Conservation (phyloP, 2,888 invertebrate genomes). For the Callosobruchus maculatus region DNA sequence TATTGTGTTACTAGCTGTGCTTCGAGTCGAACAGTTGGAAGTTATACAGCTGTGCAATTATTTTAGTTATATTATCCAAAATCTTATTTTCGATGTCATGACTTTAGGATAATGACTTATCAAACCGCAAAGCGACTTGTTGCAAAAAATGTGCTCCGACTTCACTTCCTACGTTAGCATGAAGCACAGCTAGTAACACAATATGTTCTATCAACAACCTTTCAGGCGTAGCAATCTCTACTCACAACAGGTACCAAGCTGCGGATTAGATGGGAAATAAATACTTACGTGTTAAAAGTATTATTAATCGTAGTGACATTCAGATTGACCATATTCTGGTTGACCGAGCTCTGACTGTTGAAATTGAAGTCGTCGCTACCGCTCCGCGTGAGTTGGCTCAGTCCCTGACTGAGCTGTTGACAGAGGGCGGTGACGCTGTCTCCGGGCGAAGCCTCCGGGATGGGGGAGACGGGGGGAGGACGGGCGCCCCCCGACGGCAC, state of each 20-base stretch:
- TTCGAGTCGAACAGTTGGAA: constrained; percentile 82
- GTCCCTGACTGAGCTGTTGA: constrained; percentile 68
- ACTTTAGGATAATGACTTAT: constrained; percentile 53
- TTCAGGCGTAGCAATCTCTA: constrained; percentile 63
- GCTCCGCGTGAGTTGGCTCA: constrained; percentile 62
- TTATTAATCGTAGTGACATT: constrained; percentile 33
- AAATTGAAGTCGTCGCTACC: constrained; percentile 57
- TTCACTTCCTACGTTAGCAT: constrained; percentile 88
- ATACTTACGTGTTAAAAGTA: neutral
- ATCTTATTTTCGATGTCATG: constrained; percentile 67
- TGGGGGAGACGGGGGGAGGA: constrained; percentile 65
- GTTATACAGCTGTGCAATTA: constrained; percentile 80
- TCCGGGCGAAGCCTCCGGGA: constrained; percentile 71
- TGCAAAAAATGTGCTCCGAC: constrained; percentile 86
- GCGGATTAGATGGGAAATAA: no score
- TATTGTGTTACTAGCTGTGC: constrained; percentile 73
- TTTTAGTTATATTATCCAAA: constrained; percentile 74
- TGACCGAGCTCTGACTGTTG: constrained; percentile 55
- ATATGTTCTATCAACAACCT: constrained; percentile 80
- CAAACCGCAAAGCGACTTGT: constrained; percentile 64
- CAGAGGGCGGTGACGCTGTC: constrained; percentile 70
- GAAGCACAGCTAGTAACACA: constrained; percentile 76
- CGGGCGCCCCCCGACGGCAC: constrained; percentile 10
- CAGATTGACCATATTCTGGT: constrained; percentile 52
- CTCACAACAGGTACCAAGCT: no score